Base-by-base conservation (phyloP, 2,888 invertebrate species). In the Drosophila mayaguana region DNA sequence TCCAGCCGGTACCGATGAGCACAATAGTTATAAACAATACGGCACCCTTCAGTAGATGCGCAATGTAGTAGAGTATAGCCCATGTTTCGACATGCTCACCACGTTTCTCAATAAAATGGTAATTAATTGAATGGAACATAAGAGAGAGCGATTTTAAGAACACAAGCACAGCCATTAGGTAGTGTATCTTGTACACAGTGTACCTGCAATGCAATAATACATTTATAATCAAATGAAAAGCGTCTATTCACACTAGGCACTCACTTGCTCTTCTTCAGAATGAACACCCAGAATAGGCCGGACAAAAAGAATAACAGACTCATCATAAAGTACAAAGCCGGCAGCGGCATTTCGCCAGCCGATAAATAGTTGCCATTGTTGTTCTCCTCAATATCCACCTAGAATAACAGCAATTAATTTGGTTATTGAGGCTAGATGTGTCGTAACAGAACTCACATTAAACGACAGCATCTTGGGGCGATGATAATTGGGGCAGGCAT, bases 1-100 rank as follows among this genome's bases (percentile, higher is more conserved):
- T 98, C 98, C 99, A 99, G 0, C 99, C 99, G 8, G 99, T 98
- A 53, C 99, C 99, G 80, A 99, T 97, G 14, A 99, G 94, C 14
- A 99, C 96, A 79, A 99, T 96, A 0, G 98, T 98, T 68, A 99
- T 98, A 91, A 99, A 99, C 57, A 99, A 93, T 50, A 99, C 96
- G 0, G 98, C 97, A 14, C 98, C 97, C 93, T 97, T 97, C 65
- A 98, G 93, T 96, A 99, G 94, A 94, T 99, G 99, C n/a, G 98
- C 98, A 60, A 99, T 96, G 91, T 99, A 99, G 92, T 96, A 99
- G 2, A 99, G 93, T 82, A 99, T 97, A 0, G 99, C 99, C 99
- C 99, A 99, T 0, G 98, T 97, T 28, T 98, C 98, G 6, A 98
- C 96, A 91, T 99, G 98, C 81, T 97, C 97, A 1, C 99, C 99